phyloP scores from a whole-genome alignment of 2,888 invertebrate species.

The Salticus scenicus region DNA sequence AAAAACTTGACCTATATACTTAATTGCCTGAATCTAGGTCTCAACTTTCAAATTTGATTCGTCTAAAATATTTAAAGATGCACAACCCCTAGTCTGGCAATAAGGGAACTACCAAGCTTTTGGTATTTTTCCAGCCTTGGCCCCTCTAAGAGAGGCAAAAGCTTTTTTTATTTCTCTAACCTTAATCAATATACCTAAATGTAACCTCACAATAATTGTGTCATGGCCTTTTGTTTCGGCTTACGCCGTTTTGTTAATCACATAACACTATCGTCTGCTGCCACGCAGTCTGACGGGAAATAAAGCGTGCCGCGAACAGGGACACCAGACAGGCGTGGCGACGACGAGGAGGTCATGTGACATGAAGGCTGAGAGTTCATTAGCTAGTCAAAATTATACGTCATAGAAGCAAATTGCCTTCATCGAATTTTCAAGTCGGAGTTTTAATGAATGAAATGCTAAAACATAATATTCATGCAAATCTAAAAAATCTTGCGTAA shows the following conservation, averaged over 20 bases:
- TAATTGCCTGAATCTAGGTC: slow-evolving; percentile 38
- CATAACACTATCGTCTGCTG: slow-evolving; percentile 3
- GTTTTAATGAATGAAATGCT: background rate
- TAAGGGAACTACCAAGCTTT: background rate
- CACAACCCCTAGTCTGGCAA: slow-evolving; percentile 29
- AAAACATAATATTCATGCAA: too few relatives aligned
- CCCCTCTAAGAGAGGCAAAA: slow-evolving; percentile 29
- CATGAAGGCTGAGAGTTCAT: slow-evolving; percentile 1
- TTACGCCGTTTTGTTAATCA: background rate
- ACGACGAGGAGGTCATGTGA: slow-evolving; percentile 32
- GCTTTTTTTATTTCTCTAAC: slow-evolving; percentile 15
- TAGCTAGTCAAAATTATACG: background rate
- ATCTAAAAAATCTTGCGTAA: too few relatives aligned
- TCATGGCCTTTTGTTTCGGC: slow-evolving; percentile 50
- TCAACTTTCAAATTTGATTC: slow-evolving; percentile 4
- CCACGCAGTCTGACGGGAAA: slow-evolving; percentile 46
- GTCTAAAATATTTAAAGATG: slow-evolving; percentile 25
- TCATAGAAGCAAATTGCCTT: background rate
- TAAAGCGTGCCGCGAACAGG: slow-evolving; percentile 36
- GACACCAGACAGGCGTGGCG: slow-evolving; percentile 51
- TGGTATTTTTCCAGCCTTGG: background rate
- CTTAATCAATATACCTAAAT: slow-evolving; percentile 7
- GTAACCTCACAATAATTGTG: slow-evolving; percentile 22
- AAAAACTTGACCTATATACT: slow-evolving; percentile 57
- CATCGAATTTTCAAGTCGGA: background rate